Conservation (phyloP, 2,797 vertebrate species). For the Psittacula derbiana region DNA sequence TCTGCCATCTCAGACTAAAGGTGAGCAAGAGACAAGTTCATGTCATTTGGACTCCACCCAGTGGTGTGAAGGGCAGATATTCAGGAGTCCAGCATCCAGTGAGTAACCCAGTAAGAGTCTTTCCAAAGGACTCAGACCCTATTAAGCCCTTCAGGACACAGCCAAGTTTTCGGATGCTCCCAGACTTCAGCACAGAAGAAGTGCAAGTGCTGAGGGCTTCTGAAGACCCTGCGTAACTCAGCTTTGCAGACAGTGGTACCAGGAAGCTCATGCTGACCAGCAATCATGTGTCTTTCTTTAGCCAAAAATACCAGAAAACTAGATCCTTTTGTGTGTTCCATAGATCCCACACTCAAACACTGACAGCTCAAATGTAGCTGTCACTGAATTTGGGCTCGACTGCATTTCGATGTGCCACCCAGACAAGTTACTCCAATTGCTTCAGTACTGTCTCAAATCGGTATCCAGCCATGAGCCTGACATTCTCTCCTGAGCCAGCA, state of each 20-base stretch:
- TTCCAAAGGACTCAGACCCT: background rate
- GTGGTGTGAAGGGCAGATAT: background rate
- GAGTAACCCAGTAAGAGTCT: background rate
- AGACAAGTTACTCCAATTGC: background rate
- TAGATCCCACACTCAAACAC: background rate
- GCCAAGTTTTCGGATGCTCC: background rate
- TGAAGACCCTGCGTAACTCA: background rate
- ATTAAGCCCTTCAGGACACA: background rate
- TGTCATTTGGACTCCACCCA: background rate
- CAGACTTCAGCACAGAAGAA: accelerated
- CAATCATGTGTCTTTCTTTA: background rate
- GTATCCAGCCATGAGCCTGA: background rate
- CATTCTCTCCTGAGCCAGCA: background rate
- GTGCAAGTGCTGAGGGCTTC: background rate
- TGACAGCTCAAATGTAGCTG: background rate
- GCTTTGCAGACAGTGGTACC: background rate
- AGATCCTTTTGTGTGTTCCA: background rate
- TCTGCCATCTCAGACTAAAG: background rate
- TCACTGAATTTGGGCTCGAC: background rate
- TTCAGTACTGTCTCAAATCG: background rate
- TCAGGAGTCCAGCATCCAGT: background rate
- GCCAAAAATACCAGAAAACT: background rate
- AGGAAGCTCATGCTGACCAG: background rate
- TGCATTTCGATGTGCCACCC: background rate
- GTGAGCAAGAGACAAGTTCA: background rate